Percentiles rank a stretch among this genome's conserved stretches.
phyloP scores from a whole-genome alignment of 2,113 vertebrate species.

The Martes martes region DNA sequence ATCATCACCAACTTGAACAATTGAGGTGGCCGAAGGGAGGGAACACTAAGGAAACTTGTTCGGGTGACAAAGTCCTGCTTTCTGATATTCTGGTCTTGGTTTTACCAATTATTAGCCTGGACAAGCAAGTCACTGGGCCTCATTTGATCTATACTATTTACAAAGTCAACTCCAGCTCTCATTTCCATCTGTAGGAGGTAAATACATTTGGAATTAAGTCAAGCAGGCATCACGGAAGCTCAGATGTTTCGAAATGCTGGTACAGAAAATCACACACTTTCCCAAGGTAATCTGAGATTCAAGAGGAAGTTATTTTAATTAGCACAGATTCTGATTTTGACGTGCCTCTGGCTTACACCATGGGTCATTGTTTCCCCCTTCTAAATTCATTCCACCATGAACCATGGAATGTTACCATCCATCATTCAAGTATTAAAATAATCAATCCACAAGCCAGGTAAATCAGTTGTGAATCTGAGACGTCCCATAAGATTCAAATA shows the following conservation, averaged over 20 bases:
- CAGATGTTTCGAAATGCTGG: constrained; percentile 59
- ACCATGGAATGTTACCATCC: constrained; percentile 42
- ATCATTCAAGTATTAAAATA: constrained; percentile 31
- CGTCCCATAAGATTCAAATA: not conserved
- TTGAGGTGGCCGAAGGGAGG: not conserved
- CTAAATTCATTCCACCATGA: constrained; percentile 34
- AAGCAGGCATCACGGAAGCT: constrained; percentile 53
- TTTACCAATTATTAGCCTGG: not conserved
- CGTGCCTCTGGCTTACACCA: not conserved
- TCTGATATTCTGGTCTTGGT: not conserved
- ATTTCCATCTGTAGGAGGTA: constrained; percentile 51
- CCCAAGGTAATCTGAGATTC: constrained; percentile 76
- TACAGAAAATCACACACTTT: constrained; percentile 62
- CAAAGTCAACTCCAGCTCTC: constrained; percentile 43
- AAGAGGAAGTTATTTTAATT: constrained; percentile 69
- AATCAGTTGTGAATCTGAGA: constrained; percentile 25
- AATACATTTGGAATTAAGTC: constrained; percentile 63
- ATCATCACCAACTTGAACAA: constrained; percentile 5
- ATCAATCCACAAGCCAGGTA: constrained; percentile 23
- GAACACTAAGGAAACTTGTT: not conserved
- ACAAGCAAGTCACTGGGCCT: constrained; percentile 22
- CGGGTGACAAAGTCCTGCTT: constrained; percentile 18
- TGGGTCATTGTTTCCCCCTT: constrained; percentile 54
- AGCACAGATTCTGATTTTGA: constrained; percentile 61
- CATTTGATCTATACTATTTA: constrained; percentile 37